Evolutionary conservation across 2,113 vertebrate genomes (phyloP).

Genomic region (Erpornis zantholeuca): DNA sequence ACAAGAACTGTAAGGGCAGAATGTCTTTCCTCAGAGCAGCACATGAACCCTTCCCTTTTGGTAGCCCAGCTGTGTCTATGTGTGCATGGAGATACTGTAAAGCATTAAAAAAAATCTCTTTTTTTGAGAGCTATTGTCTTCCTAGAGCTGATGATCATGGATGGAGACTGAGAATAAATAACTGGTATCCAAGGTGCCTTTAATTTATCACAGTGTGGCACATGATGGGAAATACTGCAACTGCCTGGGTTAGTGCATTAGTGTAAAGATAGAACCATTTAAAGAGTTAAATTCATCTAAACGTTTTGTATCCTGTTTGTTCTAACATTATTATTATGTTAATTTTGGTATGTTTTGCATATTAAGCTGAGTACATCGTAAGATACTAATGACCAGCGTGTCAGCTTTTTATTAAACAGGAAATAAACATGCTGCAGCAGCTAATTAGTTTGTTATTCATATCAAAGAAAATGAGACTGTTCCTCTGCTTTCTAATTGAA

Average conservation of each 20-base stretch:
- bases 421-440: constrained; percentile 68
- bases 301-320: constrained; percentile 70
- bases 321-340: constrained; percentile 72
- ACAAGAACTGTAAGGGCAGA: neutral
- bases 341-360: constrained; percentile 73
- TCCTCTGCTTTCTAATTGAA: constrained; percentile 11
- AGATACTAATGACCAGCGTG: constrained; percentile 67
- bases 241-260: constrained; percentile 39
- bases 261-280: constrained; percentile 64
- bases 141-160: neutral
- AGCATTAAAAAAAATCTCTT: neutral
- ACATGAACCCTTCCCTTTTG: neutral
- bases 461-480: constrained; percentile 40
- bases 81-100: neutral
- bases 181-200: neutral
- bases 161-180: neutral
- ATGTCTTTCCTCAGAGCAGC: neutral
- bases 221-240: constrained; percentile 35
- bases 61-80: neutral
- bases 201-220: constrained; percentile 32
- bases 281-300: constrained; percentile 72
- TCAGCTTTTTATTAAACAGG: constrained; percentile 75
- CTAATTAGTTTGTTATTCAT: constrained; percentile 73
- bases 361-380: constrained; percentile 60
- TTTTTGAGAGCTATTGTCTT: neutral